Percentiles rank a stretch among this genome's conserved stretches.
phyloP scores from a whole-genome alignment of 2,113 vertebrate genomes.

The Mus spicilegus region DNA sequence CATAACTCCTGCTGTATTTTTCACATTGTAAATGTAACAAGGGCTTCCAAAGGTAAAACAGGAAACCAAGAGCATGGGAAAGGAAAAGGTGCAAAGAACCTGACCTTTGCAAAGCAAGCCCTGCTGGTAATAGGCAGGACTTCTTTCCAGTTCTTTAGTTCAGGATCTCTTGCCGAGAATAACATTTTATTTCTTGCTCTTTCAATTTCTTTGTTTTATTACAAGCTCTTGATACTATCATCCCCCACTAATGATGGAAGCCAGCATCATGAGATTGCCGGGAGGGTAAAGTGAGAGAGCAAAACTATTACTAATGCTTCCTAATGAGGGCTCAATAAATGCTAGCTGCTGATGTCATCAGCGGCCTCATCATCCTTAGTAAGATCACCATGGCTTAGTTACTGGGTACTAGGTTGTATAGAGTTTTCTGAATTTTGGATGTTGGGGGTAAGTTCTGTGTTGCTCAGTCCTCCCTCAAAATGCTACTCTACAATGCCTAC shows the following conservation, averaged over 20 bases:
- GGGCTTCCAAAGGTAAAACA: not conserved
- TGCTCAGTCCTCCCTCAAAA: not conserved
- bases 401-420: not conserved
- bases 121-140: not conserved
- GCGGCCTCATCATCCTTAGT: not conserved
- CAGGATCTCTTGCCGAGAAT: slow-evolving; percentile 10
- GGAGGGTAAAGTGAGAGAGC: not conserved
- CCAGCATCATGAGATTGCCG: not conserved
- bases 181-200: slow-evolving; percentile 28
- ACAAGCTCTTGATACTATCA: not conserved
- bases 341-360: not conserved
- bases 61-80: not conserved
- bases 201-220: not conserved
- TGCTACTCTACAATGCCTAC: not conserved
- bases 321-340: slow-evolving; percentile 12
- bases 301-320: not conserved
- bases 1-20: slow-evolving; percentile 23
- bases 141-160: not conserved
- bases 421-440: not conserved
- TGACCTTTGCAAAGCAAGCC: not conserved
- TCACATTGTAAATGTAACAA: slow-evolving; percentile 16
- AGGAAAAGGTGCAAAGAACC: not conserved
- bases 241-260: not conserved
- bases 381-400: not conserved
- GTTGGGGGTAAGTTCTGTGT: not conserved